Evolutionary conservation across 2,888 invertebrate genomes (phyloP).

Genomic region (Conchocele bisecta): DNA sequence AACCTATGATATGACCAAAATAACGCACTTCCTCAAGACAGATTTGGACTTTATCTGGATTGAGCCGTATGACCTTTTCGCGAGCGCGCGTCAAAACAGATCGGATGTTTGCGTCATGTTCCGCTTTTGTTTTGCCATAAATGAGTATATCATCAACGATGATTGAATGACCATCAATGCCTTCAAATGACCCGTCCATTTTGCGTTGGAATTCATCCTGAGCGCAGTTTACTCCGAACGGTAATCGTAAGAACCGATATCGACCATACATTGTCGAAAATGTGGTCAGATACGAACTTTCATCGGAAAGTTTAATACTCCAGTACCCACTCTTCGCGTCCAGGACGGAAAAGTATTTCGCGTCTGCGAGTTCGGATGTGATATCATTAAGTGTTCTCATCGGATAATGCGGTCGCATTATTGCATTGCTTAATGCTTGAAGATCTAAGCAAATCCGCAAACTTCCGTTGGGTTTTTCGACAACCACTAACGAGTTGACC

Average conservation of each 20-base stretch:
- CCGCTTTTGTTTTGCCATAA: not conserved
- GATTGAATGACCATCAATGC: constrained; percentile 17
- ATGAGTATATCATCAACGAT: constrained; percentile 18
- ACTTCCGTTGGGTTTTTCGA: constrained; percentile 23
- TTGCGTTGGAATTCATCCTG: constrained; percentile 36
- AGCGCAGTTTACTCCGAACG: constrained; percentile 35
- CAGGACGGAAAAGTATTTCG: constrained; percentile 18
- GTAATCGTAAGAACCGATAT: constrained; percentile 44
- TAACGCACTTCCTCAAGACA: not conserved
- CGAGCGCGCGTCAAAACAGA: not conserved
- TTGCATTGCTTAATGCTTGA: constrained; percentile 23
- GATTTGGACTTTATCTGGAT: constrained; percentile 10
- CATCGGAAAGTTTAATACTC: constrained; percentile 36
- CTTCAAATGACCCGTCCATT: constrained; percentile 28
- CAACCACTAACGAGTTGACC: constrained; percentile 20
- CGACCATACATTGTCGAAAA: constrained; percentile 51
- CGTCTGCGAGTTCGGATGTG: constrained; percentile 10
- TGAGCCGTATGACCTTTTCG: constrained; percentile 10
- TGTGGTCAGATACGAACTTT: constrained; percentile 29
- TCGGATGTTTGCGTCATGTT: constrained; percentile 6
- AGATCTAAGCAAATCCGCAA: constrained; percentile 30
- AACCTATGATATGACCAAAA: constrained; percentile 10
- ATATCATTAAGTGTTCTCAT: constrained; percentile 27
- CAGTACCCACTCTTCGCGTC: constrained; percentile 27
- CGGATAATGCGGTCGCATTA: constrained; percentile 24